phyloP scores from a whole-genome alignment of 2,797 vertebrate genomes.

The Limnodromus scolopaceus region DNA sequence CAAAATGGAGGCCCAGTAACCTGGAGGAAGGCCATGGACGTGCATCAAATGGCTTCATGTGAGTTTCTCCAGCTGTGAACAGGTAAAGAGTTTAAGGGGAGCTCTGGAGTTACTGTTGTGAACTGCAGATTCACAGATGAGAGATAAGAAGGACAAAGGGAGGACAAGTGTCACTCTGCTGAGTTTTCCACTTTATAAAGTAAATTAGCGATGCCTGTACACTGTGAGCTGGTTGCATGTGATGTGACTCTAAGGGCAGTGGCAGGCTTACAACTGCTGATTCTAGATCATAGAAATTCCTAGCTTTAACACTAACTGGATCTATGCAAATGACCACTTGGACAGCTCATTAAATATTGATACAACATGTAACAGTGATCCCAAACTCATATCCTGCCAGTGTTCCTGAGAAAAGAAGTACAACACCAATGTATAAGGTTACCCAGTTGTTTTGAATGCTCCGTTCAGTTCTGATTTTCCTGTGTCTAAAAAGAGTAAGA shows the following conservation, averaged over 20 bases:
- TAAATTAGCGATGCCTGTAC: not conserved
- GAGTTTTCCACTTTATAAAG: not conserved
- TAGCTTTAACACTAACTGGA: not conserved
- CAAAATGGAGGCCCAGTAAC: not conserved
- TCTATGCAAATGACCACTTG: fast-evolving
- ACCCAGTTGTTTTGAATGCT: not conserved
- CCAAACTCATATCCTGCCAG: not conserved
- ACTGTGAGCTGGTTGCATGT: not conserved
- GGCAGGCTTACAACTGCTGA: not conserved
- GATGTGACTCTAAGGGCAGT: not conserved
- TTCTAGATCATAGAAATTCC: not conserved
- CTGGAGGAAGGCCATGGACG: not conserved
- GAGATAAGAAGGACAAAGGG: not conserved
- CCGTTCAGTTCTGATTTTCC: not conserved
- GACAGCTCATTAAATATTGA: not conserved
- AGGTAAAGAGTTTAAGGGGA: not conserved
- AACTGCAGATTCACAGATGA: not conserved
- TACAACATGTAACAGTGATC: not conserved
- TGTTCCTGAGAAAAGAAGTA: not conserved
- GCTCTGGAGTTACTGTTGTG: fast-evolving
- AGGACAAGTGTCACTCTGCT: not conserved
- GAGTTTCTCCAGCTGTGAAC: not conserved
- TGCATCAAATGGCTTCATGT: not conserved
- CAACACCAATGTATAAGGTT: not conserved
- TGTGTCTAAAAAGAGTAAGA: not conserved